Evolutionary conservation across 35 echinoderm and acorn worm species (phyloP), one percentile per base, ranked within the genome.

Genomic region (Acanthaster planci): DNA sequence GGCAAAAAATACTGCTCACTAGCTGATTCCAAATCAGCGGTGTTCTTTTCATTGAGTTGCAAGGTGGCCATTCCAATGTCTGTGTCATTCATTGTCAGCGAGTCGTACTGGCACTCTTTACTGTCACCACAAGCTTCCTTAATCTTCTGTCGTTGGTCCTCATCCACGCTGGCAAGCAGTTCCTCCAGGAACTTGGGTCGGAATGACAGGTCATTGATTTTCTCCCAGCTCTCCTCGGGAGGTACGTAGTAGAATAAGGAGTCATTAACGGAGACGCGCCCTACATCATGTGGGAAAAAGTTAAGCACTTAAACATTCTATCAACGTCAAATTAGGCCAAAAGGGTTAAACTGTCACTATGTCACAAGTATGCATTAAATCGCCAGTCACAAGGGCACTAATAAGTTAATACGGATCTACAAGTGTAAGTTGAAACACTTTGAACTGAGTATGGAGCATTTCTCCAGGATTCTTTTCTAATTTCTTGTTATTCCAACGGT

Each of bases 141-240:
- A 21, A 81, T 82, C 5, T 47, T 7, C 2, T 76, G 12, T 8
- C 83, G 76, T 9, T 92, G 35, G 2, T 19, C 26, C 18, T n/a
- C 9, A 60, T 90, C 76, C 19, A 55, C 64, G 1, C 21, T 54
- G 1, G 6, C n/a, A 2, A 78, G 72, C 9, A 97, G 47, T 18
- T 97, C 83, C 0, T 92, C 90, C 39, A 97, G 78, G 75, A 97
- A 97, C 32, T 52, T 34, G 14, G 94, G 94, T 22, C 77, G 52
- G 59, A 95, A 95, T 0, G 77, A 50, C 7, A 72, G 22, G 31
- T 95, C 81, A 81, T 91, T 95, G 68, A 77, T 80, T 57, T 21
- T 79, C 18, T 16, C 54, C 38, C 72, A 95, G 40, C 44, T 84
- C 26, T 72, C 64, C 4, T 12, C 42, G 26, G 38, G 37, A 8